Base-by-base conservation (phyloP, 2,888 invertebrate species). In the Syrista parreyssii region DNA sequence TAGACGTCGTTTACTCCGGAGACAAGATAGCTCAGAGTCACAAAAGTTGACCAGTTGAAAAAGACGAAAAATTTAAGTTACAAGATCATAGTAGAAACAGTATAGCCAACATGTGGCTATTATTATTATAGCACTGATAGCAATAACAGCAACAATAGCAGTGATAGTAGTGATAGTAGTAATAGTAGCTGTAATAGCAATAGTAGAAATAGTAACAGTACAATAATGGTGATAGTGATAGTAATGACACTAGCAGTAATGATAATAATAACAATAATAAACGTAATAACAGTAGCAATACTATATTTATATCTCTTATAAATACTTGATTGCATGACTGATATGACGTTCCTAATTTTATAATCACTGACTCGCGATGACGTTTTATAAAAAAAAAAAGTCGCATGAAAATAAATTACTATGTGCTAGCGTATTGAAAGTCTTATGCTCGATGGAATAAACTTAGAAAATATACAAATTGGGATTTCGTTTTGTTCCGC, bases 351-450 rank as follows among this genome's bases (percentile, higher is more conserved):
- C 84, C 85, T 88, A 87, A 82, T 83, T 83, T 77, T 82, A 84
- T 81, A 79, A 84, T 84, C 81, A 78, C 82, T 84, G 79, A 79
- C 74, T 82, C 79, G 81, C 84, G 82, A 85, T 81, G 78, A 86
- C 85, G 81, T 84, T 84, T 55, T 23, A 23, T 23, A 78, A 55
- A 36, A 36, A 35, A 1, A 78, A 69, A 85, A 81, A 84, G 84
- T 83, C 83, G 84, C 84, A 82, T 88, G 87, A 87, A 86, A 90
- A 90, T 90, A 91, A 91, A 91, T 90, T 88, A 91, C 88, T 90
- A 90, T 84, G 83, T 84, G 81, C 89, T 88, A 88, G 84, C 80
- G 82, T 88, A 87, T 82, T 88, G 87, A 84, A 87, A 90, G 88
- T 88, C 89, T 90, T 88, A 87, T 86, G 84, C 82, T 84, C 84